Base-by-base conservation (phyloP, 2,888 invertebrate species). In the Drosophila tripunctata region DNA sequence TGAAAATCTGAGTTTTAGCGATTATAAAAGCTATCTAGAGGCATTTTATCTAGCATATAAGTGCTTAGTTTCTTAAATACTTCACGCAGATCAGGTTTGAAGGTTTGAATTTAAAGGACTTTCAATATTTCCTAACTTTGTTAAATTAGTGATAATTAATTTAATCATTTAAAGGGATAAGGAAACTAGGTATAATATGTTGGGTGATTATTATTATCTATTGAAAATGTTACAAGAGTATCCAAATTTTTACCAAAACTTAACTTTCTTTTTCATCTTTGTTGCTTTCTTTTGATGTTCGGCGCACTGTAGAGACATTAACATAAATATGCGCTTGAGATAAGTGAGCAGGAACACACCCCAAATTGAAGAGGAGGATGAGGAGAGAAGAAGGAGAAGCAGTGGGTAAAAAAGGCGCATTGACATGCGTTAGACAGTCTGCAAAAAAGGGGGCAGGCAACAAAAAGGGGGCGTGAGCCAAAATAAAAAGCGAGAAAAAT, bases 271-370 rank as follows among this genome's bases (percentile, higher is more conserved):
- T 6, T 1, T 15, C 35, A n/a, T 12, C 7, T n/a, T 19, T 8
- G 40, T n/a, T 44, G n/a, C 12, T 24, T 22, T 77, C 81, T 87
- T 81, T 81, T 81, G 81, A 81, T 78, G 87, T 81, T 84, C 62
- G 63, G 76, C 83, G 83, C 51, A 58, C 60, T 61, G 27, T n/a
- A 27, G 38, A 80, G 66, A 69, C 84, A 87, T 81, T 81, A 81
- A 87, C 81, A 81, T 81, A 81, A 81, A 81, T 81, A 81, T 81
- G 81, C 87, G 81, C 66, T 45, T 66, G 64, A 86, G 87, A 87
- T 86, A 81, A 84, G 78, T 84, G 67, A 63, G 63, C 75, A 27
- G 27, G 10, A 87, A 75, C 71, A 57, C 56, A 78, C 76, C 76
- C 61, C 58, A 12, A 22, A 50, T 47, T 31, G 22, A 52, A 31